Percentiles rank a stretch among this genome's conserved stretches.
Conservation (phyloP, 37 sponge, comb jelly and placozoan species). For the Haliclona indistincta region DNA sequence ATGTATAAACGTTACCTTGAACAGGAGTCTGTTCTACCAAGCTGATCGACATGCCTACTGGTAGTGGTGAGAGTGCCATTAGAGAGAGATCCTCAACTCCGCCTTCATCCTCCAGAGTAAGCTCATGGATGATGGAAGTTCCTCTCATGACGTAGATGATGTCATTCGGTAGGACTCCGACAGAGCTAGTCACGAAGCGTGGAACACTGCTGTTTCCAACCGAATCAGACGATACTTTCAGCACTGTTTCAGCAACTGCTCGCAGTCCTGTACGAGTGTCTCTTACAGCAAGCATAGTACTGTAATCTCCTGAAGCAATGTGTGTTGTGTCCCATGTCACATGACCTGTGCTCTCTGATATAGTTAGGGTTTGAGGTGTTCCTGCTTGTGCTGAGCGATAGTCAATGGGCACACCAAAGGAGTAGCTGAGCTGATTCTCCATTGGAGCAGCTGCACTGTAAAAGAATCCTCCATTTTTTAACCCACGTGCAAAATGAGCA, state of each 20-base stretch:
- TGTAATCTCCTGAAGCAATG: conserved; percentile 69
- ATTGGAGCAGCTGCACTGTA: conserved; percentile 27
- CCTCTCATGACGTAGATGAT: neutral
- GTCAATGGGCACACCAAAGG: conserved; percentile 49
- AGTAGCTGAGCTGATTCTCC: conserved; percentile 58
- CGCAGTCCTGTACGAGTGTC: conserved; percentile 54
- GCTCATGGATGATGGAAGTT: neutral
- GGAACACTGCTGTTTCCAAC: neutral
- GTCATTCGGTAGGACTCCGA: neutral
- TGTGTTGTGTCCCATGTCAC: conserved; percentile 66
- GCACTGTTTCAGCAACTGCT: conserved; percentile 9
- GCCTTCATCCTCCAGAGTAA: neutral
- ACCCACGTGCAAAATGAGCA: conserved; percentile 23
- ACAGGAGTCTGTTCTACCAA: neutral
- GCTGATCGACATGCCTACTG: neutral
- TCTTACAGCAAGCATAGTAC: conserved; percentile 42
- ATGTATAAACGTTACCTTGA: neutral
- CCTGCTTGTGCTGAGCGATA: conserved; percentile 70
- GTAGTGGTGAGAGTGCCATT: neutral
- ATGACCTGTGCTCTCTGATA: conserved; percentile 56
- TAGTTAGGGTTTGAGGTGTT: conserved; percentile 57
- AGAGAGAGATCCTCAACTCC: neutral
- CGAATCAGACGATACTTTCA: neutral
- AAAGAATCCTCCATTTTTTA: conserved; percentile 6
- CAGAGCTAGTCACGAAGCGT: neutral